Conservation (phyloP, 1,140 invertebrate species). For the Tyrophagus putrescentiae region DNA sequence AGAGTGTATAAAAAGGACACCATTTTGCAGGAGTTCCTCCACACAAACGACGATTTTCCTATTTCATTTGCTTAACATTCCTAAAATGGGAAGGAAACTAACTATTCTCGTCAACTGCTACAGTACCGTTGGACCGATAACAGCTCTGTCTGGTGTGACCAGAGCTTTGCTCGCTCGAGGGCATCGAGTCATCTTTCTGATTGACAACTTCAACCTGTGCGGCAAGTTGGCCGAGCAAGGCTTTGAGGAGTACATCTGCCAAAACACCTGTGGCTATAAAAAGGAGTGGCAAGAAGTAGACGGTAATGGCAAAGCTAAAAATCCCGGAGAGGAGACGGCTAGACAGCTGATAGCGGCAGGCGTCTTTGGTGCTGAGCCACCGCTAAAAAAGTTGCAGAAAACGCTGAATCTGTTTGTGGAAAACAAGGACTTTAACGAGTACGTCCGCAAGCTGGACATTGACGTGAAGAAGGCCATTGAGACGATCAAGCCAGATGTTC, state of each 20-base stretch:
- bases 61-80: neutral
- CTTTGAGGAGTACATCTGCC: neutral
- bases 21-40: no score
- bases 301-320: neutral
- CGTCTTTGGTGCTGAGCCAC: neutral
- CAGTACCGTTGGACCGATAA: neutral
- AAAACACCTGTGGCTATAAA: neutral
- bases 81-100: neutral
- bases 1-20: no score
- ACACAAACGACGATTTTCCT: no score
- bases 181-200: neutral
- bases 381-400: neutral
- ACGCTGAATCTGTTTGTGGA: no score
- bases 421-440: no score
- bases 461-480: conserved; percentile 1
- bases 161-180: neutral
- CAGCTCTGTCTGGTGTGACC: neutral
- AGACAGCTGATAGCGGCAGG: neutral
- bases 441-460: no score
- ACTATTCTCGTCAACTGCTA: neutral
- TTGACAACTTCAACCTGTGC: neutral
- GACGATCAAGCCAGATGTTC: conserved; percentile 5
- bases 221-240: neutral
- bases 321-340: neutral
- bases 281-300: no score